Conservation (phyloP, 1,140 invertebrate genomes). For the Platyscapa corneri region DNA sequence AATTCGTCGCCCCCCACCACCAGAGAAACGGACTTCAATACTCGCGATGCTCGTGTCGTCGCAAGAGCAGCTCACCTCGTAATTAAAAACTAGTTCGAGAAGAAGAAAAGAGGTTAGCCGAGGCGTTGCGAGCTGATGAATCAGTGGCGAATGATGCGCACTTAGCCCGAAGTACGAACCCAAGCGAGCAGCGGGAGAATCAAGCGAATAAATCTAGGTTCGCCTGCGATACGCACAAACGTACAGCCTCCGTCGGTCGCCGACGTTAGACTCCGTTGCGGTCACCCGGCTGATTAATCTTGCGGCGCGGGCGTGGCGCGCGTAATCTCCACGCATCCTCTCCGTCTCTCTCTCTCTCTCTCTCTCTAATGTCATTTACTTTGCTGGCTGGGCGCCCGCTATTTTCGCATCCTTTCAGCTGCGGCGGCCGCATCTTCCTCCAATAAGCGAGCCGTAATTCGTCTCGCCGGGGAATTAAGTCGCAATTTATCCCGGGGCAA, state of each 20-base stretch:
- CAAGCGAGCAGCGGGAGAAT: neutral
- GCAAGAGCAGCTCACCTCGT: too few species aligned
- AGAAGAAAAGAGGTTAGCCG: too few species aligned
- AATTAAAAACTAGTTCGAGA: too few species aligned
- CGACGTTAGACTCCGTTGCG: neutral
- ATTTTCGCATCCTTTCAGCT: conserved; percentile 35
- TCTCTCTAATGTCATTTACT: conserved; percentile 35
- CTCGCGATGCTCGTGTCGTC: too few species aligned
- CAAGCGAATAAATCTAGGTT: neutral
- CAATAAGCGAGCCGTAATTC: conserved; percentile 38
- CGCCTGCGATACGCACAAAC: too few species aligned
- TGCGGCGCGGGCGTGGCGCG: conserved; percentile 41
- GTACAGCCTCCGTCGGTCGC: neutral
- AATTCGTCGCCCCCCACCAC: too few species aligned
- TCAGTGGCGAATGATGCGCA: neutral
- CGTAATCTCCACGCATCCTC: conserved; percentile 13
- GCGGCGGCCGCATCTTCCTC: neutral
- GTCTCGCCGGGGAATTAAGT: conserved; percentile 32
- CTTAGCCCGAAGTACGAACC: neutral
- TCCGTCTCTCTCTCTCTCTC: neutral
- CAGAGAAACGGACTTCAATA: too few species aligned
- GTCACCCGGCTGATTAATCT: conserved; percentile 48
- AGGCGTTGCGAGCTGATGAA: too few species aligned
- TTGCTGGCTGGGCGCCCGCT: conserved; percentile 35
- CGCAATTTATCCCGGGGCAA: conserved; percentile 29